Percentiles rank a stretch among this genome's conserved stretches.
Conservation (phyloP, 2,888 invertebrate species). For the Drosophila antonietae region DNA sequence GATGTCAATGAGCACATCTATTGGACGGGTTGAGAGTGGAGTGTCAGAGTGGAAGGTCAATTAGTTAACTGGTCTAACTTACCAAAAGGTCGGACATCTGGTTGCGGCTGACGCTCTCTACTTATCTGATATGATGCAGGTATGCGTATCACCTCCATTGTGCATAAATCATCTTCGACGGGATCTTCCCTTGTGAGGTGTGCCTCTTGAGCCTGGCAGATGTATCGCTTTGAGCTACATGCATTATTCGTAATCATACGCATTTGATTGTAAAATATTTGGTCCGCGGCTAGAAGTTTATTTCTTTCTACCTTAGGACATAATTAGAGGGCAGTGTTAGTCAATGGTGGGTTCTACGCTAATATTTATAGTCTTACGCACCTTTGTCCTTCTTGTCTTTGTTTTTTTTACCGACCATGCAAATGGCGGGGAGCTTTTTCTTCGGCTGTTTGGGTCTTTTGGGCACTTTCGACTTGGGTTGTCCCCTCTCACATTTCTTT, state of each 20-base stretch:
- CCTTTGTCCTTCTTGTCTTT: constrained; percentile 34
- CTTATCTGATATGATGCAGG: constrained; percentile 58
- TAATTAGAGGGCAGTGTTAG: constrained; percentile 20
- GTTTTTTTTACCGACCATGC: constrained; percentile 2
- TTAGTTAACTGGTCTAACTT: neutral
- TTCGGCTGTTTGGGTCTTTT: constrained; percentile 25
- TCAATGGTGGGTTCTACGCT: neutral
- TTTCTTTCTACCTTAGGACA: constrained; percentile 70
- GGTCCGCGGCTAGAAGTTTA: constrained; percentile 32
- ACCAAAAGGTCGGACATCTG: constrained; percentile 69
- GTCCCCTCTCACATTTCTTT: constrained; percentile 56
- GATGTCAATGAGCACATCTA: constrained; percentile 89
- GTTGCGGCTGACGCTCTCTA: constrained; percentile 33
- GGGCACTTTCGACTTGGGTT: neutral
- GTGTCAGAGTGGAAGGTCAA: neutral
- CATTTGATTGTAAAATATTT: constrained; percentile 20
- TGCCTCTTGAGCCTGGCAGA: neutral
- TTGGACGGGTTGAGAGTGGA: neutral
- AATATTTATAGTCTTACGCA: constrained; percentile 10
- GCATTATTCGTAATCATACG: constrained; percentile 23
- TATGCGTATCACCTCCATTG: constrained; percentile 56
- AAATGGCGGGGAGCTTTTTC: constrained; percentile 34
- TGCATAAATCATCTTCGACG: constrained; percentile 1
- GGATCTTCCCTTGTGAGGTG: neutral
- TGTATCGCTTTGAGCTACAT: neutral